Evolutionary conservation across 2,113 vertebrate species (phyloP).

Genomic region (Pelodiscus sinensis): DNA sequence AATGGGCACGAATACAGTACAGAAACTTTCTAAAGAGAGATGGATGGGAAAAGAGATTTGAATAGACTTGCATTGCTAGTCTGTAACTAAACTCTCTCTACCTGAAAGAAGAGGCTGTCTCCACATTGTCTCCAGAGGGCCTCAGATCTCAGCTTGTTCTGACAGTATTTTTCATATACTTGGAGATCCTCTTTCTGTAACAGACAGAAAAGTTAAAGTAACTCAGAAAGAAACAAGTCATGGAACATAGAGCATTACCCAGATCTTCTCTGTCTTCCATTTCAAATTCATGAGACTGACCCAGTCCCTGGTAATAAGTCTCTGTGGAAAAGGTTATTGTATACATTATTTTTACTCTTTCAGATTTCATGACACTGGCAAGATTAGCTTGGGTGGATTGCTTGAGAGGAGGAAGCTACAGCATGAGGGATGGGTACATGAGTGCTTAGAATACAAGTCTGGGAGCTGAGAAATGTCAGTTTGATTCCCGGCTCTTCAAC

Average conservation of each 20-base stretch:
- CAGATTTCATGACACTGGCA: neutral
- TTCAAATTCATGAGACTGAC: neutral
- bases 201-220: slow-evolving; percentile 38
- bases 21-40: neutral
- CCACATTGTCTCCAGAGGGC: slow-evolving; percentile 94
- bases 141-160: slow-evolving; percentile 94
- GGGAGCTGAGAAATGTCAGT: neutral
- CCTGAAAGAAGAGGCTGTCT: slow-evolving; percentile 92
- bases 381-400: neutral
- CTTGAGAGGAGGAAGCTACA: neutral
- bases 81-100: slow-evolving; percentile 46
- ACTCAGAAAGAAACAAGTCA: neutral
- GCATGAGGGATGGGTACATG: neutral
- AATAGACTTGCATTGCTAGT: neutral
- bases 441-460: neutral
- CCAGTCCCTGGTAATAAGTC: neutral
- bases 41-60: neutral
- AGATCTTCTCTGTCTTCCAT: neutral
- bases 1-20: neutral
- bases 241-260: neutral
- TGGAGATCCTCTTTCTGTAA: slow-evolving; percentile 94
- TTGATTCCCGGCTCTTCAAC: neutral
- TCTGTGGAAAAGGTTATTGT: neutral
- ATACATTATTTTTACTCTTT: neutral
- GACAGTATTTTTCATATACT: slow-evolving; percentile 95